Conservation (phyloP, 2,797 vertebrate species). For the Diglossa cyanea region DNA sequence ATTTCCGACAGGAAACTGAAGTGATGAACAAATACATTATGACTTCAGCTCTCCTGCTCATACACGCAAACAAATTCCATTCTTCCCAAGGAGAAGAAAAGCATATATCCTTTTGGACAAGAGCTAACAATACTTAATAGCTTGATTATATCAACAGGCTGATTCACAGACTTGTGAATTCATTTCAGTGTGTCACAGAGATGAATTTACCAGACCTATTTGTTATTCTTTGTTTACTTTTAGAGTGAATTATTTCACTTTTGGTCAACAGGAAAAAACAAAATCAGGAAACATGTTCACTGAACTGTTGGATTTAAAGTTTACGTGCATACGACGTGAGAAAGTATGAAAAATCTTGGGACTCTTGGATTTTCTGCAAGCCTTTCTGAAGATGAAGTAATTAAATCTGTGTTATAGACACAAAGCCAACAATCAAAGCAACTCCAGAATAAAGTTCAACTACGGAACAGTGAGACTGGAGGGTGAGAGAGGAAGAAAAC, state of each 20-base stretch:
- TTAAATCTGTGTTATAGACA: neutral
- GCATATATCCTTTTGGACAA: slow-evolving; percentile 36
- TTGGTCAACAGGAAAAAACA: slow-evolving; percentile 61
- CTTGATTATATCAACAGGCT: slow-evolving; percentile 57
- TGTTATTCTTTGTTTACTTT: slow-evolving; percentile 55
- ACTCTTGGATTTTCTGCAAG: neutral
- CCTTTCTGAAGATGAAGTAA: neutral
- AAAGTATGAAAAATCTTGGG: neutral
- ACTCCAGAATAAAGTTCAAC: neutral
- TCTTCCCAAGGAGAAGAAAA: slow-evolving; percentile 49
- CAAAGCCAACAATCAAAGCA: neutral
- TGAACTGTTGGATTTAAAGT: neutral
- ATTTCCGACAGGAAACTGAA: slow-evolving; percentile 51
- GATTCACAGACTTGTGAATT: slow-evolving; percentile 46
- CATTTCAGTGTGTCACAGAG: slow-evolving; percentile 55
- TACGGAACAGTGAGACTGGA: neutral
- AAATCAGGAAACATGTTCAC: slow-evolving; percentile 44
- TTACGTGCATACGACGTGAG: neutral
- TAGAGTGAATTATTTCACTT: slow-evolving; percentile 47
- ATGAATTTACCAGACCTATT: slow-evolving; percentile 57
- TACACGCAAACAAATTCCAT: slow-evolving; percentile 25
- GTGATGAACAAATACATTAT: neutral
- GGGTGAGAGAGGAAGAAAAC: neutral
- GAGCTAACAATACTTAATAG: slow-evolving; percentile 49
- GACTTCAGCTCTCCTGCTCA: slow-evolving; percentile 1